phyloP scores from a whole-genome alignment of 2,797 vertebrate species.

The Sciurus vulgaris region DNA sequence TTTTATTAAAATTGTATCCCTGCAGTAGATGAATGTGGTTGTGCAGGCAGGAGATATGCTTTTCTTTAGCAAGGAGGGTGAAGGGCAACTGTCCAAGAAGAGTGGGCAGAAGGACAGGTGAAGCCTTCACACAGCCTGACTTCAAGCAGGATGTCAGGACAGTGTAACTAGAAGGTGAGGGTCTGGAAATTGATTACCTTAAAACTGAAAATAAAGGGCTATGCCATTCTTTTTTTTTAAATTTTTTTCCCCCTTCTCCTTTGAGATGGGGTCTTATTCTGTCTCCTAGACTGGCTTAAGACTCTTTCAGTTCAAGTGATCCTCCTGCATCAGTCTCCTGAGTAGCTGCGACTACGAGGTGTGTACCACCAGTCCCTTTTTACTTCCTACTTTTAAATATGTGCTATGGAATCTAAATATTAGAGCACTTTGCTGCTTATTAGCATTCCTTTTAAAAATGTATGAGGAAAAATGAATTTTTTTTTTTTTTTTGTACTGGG shows the following conservation, averaged over 20 bases:
- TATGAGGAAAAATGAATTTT: background rate
- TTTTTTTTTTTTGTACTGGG: background rate
- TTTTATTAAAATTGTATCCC: background rate
- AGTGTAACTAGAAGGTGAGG: no score
- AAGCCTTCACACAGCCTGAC: background rate
- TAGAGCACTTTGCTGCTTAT: background rate
- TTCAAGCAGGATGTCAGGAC: background rate
- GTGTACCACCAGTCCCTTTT: no score
- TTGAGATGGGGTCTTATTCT: no score
- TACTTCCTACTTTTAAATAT: background rate
- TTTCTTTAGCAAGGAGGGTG: background rate
- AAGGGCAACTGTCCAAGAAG: background rate
- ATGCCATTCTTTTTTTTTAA: background rate
- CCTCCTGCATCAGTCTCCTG: no score
- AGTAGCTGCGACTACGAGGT: no score
- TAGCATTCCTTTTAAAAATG: background rate
- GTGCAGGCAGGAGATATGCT: background rate
- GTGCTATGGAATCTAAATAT: background rate
- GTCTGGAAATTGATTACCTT: background rate
- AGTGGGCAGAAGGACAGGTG: no score
- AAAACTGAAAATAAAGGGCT: background rate
- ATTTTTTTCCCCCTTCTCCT: no score
- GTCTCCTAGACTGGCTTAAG: no score
- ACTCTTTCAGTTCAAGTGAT: no score
- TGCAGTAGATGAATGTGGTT: background rate